phyloP scores from a whole-genome alignment of 2,888 invertebrate genomes.

The Dryobota labecula region DNA sequence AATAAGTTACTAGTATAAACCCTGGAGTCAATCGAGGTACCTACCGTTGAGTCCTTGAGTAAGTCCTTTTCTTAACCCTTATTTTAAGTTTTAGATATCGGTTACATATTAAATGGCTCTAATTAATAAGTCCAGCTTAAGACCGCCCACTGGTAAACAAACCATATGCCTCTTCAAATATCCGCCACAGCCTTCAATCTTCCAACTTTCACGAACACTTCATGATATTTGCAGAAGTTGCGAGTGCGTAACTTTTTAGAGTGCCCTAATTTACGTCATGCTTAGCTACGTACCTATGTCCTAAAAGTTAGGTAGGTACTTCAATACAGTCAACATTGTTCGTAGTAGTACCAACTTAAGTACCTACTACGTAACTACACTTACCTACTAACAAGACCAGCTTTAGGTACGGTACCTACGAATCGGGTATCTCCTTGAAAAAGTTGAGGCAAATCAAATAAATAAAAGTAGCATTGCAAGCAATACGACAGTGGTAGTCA shows the following conservation, averaged over 20 bases:
- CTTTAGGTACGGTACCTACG: not conserved
- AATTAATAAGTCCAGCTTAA: not conserved
- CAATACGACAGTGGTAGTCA: slow-evolving; percentile 52
- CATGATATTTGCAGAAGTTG: slow-evolving; percentile 14
- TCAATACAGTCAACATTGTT: slow-evolving; percentile 15
- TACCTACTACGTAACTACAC: not conserved
- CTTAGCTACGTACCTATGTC: not conserved
- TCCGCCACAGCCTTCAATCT: not conserved
- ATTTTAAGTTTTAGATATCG: not conserved
- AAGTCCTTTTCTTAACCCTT: not conserved
- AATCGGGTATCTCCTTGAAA: slow-evolving; percentile 9
- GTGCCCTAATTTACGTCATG: slow-evolving; percentile 15
- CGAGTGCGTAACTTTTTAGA: slow-evolving; percentile 15
- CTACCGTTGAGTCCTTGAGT: not conserved
- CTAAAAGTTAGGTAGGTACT: slow-evolving; percentile 23
- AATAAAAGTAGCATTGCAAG: slow-evolving; percentile 37
- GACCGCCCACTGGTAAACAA: not conserved
- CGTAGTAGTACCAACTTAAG: not conserved
- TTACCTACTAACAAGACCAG: slow-evolving; percentile 11
- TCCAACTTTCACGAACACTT: slow-evolving; percentile 19
- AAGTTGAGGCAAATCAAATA: slow-evolving; percentile 30
- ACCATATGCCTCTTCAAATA: not conserved
- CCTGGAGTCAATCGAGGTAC: not conserved
- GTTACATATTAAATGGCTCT: not conserved
- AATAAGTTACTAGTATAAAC: not conserved